These are phyloP conservation scores for Cyrtodaria siliqua DNA, from an alignment of 2,888 invertebrate species.

Conservation along the genomic window DNA sequence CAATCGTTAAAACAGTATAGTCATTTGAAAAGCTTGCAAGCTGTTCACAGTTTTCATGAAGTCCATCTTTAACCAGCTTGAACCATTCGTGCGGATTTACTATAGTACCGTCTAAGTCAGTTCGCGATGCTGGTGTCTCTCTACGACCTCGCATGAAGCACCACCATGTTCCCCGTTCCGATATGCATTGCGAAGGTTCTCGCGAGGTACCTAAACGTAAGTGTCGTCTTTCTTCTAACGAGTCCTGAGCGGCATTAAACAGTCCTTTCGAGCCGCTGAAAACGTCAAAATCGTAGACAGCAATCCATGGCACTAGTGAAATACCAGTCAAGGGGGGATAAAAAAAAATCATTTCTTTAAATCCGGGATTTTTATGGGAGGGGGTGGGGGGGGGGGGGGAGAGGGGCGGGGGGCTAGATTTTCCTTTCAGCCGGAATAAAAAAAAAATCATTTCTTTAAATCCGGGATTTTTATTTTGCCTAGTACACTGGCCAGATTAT, in stretches of 20 bases:
- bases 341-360: slow-evolving; percentile 51
- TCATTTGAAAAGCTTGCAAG: slow-evolving; percentile 52
- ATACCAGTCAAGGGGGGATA: slow-evolving; percentile 53
- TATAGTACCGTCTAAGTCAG: slow-evolving; percentile 23
- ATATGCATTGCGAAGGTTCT: slow-evolving; percentile 20
- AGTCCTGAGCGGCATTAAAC: slow-evolving; percentile 43
- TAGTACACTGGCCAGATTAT: too few species aligned
- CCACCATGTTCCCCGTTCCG: slow-evolving; percentile 55
- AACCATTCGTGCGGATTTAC: slow-evolving; percentile 29
- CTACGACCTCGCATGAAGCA: slow-evolving; percentile 59
- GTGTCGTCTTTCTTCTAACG: slow-evolving; percentile 36
- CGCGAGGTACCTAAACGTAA: slow-evolving; percentile 50
- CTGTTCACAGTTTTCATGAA: slow-evolving; percentile 29
- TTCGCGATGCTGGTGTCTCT: slow-evolving; percentile 48
- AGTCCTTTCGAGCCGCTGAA: slow-evolving; percentile 55
- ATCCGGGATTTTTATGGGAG: too few species aligned
- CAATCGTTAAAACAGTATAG: slow-evolving; percentile 51
- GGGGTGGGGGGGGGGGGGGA: too few species aligned
- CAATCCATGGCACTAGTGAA: slow-evolving; percentile 62
- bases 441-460: too few species aligned
- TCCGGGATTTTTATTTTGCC: too few species aligned
- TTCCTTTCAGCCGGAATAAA: too few species aligned
- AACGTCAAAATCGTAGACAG: slow-evolving; percentile 67
- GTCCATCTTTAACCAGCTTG: slow-evolving; percentile 21
- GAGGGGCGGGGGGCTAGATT: too few species aligned